Evolutionary conservation across 1,140 invertebrate genomes (phyloP).

Genomic region (Myzus persicae): DNA sequence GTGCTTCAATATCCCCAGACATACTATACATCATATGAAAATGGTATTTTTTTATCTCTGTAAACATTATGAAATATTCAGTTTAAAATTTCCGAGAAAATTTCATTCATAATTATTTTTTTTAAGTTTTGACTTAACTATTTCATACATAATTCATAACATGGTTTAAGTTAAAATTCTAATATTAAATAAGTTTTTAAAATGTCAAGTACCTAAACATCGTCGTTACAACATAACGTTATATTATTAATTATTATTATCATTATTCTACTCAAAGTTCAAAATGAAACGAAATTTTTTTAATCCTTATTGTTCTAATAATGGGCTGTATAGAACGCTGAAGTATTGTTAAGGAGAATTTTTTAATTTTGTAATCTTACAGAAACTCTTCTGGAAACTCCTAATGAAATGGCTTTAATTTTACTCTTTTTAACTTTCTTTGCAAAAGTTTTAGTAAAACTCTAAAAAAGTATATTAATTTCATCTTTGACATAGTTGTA

Average conservation of each 20-base stretch:
- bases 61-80: neutral
- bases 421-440: neutral
- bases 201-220: neutral
- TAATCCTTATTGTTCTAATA: neutral
- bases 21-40: neutral
- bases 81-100: too few relatives aligned
- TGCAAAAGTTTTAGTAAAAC: neutral
- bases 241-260: constrained; percentile 4
- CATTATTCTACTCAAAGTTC: neutral
- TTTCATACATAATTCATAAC: neutral
- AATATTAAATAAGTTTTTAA: neutral
- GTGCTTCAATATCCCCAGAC: neutral
- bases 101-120: too few relatives aligned
- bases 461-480: neutral
- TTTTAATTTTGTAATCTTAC: neutral
- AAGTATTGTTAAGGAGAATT: neutral
- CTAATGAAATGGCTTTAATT: constrained; percentile 25
- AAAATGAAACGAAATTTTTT: neutral
- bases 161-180: neutral
- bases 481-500: neutral
- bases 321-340: neutral
- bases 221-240: neutral
- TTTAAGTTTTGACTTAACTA: neutral
- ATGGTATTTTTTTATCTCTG: neutral
- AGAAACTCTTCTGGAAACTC: neutral